Conservation (phyloP, 2,888 invertebrate species). For the Tenthredo amoena region DNA sequence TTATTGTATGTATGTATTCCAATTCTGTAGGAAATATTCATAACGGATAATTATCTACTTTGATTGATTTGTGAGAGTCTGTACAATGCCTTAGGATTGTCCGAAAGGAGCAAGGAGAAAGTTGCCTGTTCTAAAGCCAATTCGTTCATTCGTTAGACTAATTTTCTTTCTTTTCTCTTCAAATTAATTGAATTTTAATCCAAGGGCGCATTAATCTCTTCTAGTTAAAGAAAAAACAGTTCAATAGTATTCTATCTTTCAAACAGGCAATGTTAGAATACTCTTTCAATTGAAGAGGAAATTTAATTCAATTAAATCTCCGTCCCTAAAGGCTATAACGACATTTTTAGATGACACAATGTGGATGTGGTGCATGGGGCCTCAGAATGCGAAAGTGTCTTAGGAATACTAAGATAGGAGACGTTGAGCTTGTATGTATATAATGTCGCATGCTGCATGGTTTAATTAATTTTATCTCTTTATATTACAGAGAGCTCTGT, state of each 20-base stretch:
- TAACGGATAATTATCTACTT: not conserved
- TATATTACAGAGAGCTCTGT: constrained; percentile 75
- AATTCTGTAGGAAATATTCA: not conserved
- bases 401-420: constrained; percentile 77
- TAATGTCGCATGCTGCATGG: constrained; percentile 74
- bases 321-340: constrained; percentile 59
- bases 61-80: not conserved
- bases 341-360: constrained; percentile 76
- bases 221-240: not conserved
- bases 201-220: not conserved
- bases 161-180: not conserved
- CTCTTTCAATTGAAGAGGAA: constrained; percentile 50
- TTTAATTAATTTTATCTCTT: constrained; percentile 63
- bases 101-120: not conserved
- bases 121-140: not conserved
- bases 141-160: not conserved
- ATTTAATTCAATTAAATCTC: constrained; percentile 20
- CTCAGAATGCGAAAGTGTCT: constrained; percentile 74
- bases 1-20: not conserved
- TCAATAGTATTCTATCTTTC: not conserved
- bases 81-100: not conserved
- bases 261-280: not conserved
- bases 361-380: constrained; percentile 77
- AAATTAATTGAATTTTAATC: not conserved
- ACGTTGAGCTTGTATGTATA: constrained; percentile 77